Percentiles rank a stretch among this genome's conserved stretches.
Evolutionary conservation across 2,888 invertebrate species (phyloP).

Genomic region (Eupithecia insigniata): DNA sequence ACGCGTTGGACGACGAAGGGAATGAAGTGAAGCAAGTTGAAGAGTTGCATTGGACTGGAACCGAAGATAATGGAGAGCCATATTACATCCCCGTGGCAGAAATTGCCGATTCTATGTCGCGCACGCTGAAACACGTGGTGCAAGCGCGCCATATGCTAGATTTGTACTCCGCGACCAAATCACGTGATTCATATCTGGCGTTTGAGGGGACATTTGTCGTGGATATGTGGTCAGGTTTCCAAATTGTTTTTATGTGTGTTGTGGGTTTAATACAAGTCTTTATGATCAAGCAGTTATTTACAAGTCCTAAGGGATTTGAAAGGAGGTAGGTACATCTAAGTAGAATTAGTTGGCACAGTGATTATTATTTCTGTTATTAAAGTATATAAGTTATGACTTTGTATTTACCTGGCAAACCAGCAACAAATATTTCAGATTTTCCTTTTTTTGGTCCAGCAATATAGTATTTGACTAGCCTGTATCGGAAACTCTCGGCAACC

Average conservation of each 20-base stretch:
- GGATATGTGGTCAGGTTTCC: slow-evolving; percentile 90
- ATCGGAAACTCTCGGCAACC: slow-evolving; percentile 88
- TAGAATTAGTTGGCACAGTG: background rate
- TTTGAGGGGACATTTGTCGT: slow-evolving; percentile 92
- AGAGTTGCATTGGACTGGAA: slow-evolving; percentile 68
- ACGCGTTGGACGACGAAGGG: slow-evolving; percentile 48
- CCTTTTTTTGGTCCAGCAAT: slow-evolving; percentile 92
- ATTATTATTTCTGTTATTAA: background rate
- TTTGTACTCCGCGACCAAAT: slow-evolving; percentile 88
- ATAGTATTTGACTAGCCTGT: slow-evolving; percentile 90
- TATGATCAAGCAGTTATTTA: slow-evolving; percentile 87
- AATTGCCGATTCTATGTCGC: slow-evolving; percentile 86
- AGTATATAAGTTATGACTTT: background rate
- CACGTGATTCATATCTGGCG: slow-evolving; percentile 91
- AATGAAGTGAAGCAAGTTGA: slow-evolving; percentile 64
- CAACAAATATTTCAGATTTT: slow-evolving; percentile 90
- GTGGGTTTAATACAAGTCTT: slow-evolving; percentile 91
- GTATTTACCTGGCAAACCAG: slow-evolving; percentile 88
- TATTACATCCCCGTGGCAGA: slow-evolving; percentile 77
- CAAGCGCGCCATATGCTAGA: slow-evolving; percentile 87
- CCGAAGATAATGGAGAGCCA: slow-evolving; percentile 54
- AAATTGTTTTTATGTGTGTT: slow-evolving; percentile 88
- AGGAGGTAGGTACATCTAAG: slow-evolving; percentile 1
- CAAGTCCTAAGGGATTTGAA: slow-evolving; percentile 27
- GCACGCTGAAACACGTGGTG: slow-evolving; percentile 85